phyloP scores from a whole-genome alignment of 2,113 vertebrate genomes.

The Callocephalon fimbriatum region DNA sequence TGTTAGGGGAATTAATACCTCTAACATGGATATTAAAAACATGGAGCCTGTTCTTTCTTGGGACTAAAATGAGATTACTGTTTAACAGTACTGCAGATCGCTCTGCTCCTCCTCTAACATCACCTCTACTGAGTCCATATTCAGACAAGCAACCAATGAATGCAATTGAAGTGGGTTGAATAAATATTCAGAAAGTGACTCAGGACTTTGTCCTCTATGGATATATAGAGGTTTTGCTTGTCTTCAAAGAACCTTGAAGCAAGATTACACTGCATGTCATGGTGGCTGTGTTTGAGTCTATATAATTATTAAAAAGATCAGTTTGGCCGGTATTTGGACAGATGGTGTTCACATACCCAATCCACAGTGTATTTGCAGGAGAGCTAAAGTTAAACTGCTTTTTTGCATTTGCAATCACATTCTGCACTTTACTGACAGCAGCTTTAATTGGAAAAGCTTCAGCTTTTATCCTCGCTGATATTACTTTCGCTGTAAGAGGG shows the following conservation, averaged over 20 bases:
- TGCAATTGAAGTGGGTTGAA: neutral
- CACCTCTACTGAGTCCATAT: neutral
- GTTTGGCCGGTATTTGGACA: conserved; percentile 51
- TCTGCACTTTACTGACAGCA: conserved; percentile 57
- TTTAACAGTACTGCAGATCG: neutral
- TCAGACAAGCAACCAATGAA: neutral
- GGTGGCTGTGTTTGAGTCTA: neutral
- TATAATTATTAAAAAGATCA: conserved; percentile 47
- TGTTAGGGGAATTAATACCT: neutral
- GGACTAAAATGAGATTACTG: neutral
- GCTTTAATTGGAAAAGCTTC: conserved; percentile 65
- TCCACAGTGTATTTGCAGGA: conserved; percentile 65
- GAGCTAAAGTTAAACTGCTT: conserved; percentile 57
- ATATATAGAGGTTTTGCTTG: conserved; percentile 1
- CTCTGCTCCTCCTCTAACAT: neutral
- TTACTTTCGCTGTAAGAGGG: conserved; percentile 44
- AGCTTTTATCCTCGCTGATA: conserved; percentile 33
- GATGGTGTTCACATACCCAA: conserved; percentile 49
- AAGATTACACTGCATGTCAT: neutral
- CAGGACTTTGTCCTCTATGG: neutral
- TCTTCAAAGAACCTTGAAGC: conserved; percentile 27
- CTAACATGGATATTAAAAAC: neutral
- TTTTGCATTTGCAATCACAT: conserved; percentile 64
- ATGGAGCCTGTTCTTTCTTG: neutral
- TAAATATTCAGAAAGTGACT: neutral